A percentile compares a stretch with the other conserved stretches of the same genome.
These are phyloP conservation scores for Tyto alba DNA, from an alignment of 2,113 vertebrate species.

Conservation along the genomic window DNA sequence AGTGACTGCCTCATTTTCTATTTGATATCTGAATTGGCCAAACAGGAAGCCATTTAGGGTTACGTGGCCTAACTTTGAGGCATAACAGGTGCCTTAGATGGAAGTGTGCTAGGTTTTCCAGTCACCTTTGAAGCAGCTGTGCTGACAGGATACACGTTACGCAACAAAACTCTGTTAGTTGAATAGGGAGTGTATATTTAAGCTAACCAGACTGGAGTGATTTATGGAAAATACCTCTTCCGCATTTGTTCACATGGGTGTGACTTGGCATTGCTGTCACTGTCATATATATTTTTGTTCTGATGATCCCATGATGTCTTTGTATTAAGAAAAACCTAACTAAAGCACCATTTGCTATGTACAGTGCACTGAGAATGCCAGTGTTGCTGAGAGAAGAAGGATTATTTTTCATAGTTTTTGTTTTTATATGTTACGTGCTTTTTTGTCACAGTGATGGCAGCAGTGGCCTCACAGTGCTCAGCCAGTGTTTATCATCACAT, in stretches of 20 bases:
- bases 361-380: neutral
- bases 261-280: neutral
- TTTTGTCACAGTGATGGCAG: neutral
- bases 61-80: neutral
- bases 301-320: neutral
- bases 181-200: neutral
- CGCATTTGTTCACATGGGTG: neutral
- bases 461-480: neutral
- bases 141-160: neutral
- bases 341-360: neutral
- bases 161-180: neutral
- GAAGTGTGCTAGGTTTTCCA: neutral
- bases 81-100: neutral
- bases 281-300: neutral
- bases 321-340: neutral
- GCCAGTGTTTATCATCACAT: neutral
- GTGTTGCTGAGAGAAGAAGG: neutral
- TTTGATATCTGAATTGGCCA: neutral
- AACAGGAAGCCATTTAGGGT: neutral
- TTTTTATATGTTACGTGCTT: neutral
- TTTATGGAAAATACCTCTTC: neutral
- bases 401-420: neutral
- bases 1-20: neutral
- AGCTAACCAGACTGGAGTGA: neutral
- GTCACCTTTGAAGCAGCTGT: neutral